Conservation (phyloP, 1,140 invertebrate species). For the Archivesica marissinica region DNA sequence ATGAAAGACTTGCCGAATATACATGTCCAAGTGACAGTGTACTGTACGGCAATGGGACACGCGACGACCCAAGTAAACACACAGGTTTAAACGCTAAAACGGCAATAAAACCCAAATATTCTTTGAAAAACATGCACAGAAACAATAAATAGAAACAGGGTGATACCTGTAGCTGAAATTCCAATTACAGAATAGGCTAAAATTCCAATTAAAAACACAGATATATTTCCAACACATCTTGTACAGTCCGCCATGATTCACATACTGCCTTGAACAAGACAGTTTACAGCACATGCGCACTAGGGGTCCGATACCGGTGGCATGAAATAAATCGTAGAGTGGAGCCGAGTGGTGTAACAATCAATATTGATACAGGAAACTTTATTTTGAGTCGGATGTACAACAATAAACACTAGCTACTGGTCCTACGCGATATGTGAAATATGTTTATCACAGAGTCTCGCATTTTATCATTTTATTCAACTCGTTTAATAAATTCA, state of each 20-base stretch:
- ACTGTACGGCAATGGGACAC: no score
- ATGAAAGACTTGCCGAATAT: constrained; percentile 15
- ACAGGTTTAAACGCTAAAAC: neutral
- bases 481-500: no score
- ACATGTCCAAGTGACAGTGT: no score
- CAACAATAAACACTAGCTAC: no score
- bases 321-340: constrained; percentile 3
- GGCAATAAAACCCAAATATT: neutral
- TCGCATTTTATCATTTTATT: no score
- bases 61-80: constrained; percentile 17
- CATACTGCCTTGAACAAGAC: constrained; percentile 33
- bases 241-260: constrained; percentile 47
- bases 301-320: constrained; percentile 4
- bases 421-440: no score
- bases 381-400: no score
- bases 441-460: no score
- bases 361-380: no score
- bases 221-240: constrained; percentile 46
- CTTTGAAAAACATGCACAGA: neutral
- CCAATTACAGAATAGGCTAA: constrained; percentile 23
- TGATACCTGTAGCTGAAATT: constrained; percentile 17
- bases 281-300: constrained; percentile 41
- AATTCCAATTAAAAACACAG: constrained; percentile 59
- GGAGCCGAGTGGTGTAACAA: neutral
- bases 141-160: neutral